Evolutionary conservation across 2,797 vertebrate genomes (phyloP).

Genomic region (Knipowitschia caucasica): DNA sequence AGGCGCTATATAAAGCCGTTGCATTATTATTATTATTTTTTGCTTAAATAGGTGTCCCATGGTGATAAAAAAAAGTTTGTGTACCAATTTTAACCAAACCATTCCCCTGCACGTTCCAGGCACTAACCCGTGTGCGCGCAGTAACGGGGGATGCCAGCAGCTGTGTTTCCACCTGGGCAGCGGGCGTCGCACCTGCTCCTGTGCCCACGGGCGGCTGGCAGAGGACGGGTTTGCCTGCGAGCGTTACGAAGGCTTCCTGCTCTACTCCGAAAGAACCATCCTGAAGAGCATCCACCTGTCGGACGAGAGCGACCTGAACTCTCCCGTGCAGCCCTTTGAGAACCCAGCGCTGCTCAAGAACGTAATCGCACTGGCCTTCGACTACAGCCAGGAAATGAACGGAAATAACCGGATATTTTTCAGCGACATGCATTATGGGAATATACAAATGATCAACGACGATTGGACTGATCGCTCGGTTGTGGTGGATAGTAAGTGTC

Average conservation of each 20-base stretch:
- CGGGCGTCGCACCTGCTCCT: constrained; percentile 83
- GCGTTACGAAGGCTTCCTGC: constrained; percentile 92
- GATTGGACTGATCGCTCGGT: constrained; percentile 89
- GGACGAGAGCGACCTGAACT: constrained; percentile 94
- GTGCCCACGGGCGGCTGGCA: constrained; percentile 91
- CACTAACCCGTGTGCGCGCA: constrained; percentile 89
- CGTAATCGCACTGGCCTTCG: constrained; percentile 89
- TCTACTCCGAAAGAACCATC: constrained; percentile 94
- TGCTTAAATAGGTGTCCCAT: too few species aligned
- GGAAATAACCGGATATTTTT: constrained; percentile 95
- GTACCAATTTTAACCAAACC: not conserved
- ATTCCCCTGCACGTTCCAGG: constrained; percentile 68
- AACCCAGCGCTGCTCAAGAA: constrained; percentile 93
- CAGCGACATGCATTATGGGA: constrained; percentile 95
- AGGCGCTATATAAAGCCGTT: too few species aligned
- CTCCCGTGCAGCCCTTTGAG: constrained; percentile 90
- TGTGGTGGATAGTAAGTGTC: constrained; percentile 90
- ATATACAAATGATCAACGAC: constrained; percentile 95
- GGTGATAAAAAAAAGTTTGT: too few species aligned
- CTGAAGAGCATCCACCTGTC: constrained; percentile 96
- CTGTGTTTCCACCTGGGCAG: constrained; percentile 92
- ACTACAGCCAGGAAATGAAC: constrained; percentile 82
- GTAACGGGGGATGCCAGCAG: constrained; percentile 93
- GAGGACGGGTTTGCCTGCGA: constrained; percentile 87
- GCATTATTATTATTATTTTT: too few species aligned